Base-by-base conservation (phyloP, 2,797 vertebrate genomes). In the Sebastes oblongus region DNA sequence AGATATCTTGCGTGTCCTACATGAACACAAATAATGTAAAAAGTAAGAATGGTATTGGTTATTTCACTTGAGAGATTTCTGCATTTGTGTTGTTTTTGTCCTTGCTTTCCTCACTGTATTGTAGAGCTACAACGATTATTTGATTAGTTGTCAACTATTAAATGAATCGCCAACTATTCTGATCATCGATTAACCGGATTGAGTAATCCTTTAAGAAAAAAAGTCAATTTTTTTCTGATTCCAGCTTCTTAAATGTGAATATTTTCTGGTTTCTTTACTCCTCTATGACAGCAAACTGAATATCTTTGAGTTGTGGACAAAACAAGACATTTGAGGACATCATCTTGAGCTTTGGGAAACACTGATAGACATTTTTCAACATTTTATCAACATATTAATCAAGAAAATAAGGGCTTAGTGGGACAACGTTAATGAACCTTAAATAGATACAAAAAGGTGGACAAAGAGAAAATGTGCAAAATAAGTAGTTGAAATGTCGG, bases 91-190 rank as follows among this genome's bases (percentile, higher is more conserved):
- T 27, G 7, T 20, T 50, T 34, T 9, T 64, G 8, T 50, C 30
- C 9, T 72, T 27, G 4, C 0, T 72, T 66, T 52, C 9, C 55
- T 70, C 2, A 3, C 24, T 60, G 20, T 46, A 62, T 34, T 42
- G 50, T 22, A 54, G 9, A 22, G 50, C 50, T 22, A 1, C 50
- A 54, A 54, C 2, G 3, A 50, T 20, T 50, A 50, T 4, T 50
- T 0, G 8, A 50, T 50, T 50, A 50, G 46, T 1, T 50, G 16
- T 50, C 42, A 50, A n/a, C 20, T 52, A 0, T 52, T n/a, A 9
- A 52, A 52, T 52, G 1, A 52, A 46, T 46, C 16, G 14, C 2
- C 39, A 16, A 42, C 39, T 42, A 42, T 42, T 42, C 14, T 42
- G 6, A 42, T 42, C 1, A 16, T 42, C 14, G 39, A 42, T 42